phyloP scores from a whole-genome alignment of 2,888 invertebrate species.

The Eustalomyia histrio region DNA sequence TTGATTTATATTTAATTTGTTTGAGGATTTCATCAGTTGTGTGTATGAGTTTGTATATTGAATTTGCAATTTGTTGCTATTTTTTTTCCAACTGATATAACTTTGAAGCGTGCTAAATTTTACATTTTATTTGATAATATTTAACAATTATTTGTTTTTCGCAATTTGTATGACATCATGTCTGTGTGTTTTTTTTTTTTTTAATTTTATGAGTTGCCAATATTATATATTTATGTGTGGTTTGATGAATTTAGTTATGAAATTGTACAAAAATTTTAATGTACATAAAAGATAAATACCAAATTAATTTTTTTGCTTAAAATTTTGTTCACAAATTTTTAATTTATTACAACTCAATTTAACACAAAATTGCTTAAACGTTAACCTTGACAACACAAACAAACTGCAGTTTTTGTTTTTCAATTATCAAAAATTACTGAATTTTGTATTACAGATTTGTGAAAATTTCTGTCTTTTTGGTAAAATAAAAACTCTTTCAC shows the following conservation, averaged over 20 bases:
- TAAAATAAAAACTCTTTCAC: too few species aligned
- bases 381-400: not conserved
- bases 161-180: conserved; percentile 41
- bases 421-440: too few species aligned
- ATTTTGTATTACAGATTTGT: too few species aligned
- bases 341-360: too few species aligned
- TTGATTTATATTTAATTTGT: conserved; percentile 22
- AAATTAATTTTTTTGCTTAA: not conserved
- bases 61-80: not conserved
- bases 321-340: not conserved
- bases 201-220: not conserved
- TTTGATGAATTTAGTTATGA: not conserved
- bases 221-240: not conserved
- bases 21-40: conserved; percentile 25
- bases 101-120: conserved; percentile 39
- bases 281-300: not conserved
- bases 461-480: too few species aligned
- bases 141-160: not conserved
- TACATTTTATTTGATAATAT: conserved; percentile 9
- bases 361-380: not conserved
- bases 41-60: not conserved
- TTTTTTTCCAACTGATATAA: conserved; percentile 8
- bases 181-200: conserved; percentile 8
- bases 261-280: not conserved
- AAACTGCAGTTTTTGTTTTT: not conserved